Percentiles rank a stretch among this genome's conserved stretches.
phyloP scores from a whole-genome alignment of 2,113 vertebrate species.

The Lepus americanus region DNA sequence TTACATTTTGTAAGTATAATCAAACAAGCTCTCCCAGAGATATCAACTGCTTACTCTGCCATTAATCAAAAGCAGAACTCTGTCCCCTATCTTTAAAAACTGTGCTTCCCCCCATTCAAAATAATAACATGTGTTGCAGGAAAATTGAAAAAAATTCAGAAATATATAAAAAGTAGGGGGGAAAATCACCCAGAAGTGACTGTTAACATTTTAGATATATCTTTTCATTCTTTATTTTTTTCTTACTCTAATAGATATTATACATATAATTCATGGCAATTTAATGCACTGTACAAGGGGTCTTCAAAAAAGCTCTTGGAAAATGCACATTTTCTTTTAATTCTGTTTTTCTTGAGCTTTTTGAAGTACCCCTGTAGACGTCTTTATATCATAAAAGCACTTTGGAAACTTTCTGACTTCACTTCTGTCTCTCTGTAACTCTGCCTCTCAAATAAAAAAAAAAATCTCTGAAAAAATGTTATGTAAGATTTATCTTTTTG shows the following conservation, averaged over 20 bases:
- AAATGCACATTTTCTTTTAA: too few species aligned
- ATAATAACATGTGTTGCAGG: neutral
- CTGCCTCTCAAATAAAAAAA: too few species aligned
- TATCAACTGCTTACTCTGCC: neutral
- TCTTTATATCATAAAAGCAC: neutral
- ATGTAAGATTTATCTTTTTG: neutral
- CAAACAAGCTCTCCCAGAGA: neutral
- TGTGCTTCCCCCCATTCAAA: neutral
- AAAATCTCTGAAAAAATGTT: neutral
- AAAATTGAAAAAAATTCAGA: neutral
- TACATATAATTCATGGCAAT: neutral
- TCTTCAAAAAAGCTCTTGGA: too few species aligned
- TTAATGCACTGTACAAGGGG: too few species aligned
- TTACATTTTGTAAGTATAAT: conserved; percentile 17
- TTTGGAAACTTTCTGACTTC: neutral
- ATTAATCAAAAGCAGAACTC: neutral
- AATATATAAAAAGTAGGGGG: neutral
- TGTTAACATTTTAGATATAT: neutral
- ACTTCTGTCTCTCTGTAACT: too few species aligned
- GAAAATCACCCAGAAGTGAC: neutral
- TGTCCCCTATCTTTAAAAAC: neutral
- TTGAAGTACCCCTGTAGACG: too few species aligned
- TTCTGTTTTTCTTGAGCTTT: too few species aligned
- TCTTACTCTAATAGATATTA: neutral
- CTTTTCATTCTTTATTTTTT: neutral